phyloP scores from a whole-genome alignment of 2,113 vertebrate species.

The Gavia stellata region DNA sequence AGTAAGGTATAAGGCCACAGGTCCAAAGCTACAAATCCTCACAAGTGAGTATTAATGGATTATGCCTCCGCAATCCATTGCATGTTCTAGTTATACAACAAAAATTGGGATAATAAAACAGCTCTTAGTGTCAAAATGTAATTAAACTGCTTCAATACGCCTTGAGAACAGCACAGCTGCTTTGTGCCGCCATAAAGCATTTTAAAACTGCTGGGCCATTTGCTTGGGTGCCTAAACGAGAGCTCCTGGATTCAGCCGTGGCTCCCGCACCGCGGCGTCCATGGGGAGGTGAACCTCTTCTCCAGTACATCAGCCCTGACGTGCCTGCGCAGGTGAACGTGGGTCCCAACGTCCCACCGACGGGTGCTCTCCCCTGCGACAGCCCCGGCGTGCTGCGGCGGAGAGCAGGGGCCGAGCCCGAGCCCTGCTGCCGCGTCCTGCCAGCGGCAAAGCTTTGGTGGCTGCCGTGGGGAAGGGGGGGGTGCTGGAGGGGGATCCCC shows the following conservation, averaged over 20 bases:
- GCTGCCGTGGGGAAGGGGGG: no score
- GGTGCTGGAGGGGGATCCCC: background rate
- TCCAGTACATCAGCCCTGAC: rapidly evolving
- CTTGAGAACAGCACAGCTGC: background rate
- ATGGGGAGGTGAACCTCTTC: background rate
- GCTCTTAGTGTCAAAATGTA: slow-evolving; percentile 18
- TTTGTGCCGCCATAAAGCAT: background rate
- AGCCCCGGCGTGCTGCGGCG: rapidly evolving
- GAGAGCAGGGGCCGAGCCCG: no score
- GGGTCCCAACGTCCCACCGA: rapidly evolving
- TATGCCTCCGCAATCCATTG: background rate
- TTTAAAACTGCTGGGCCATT: background rate
- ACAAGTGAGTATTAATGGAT: slow-evolving; percentile 8
- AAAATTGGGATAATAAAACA: slow-evolving; percentile 12
- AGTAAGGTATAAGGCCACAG: background rate
- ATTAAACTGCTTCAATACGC: background rate
- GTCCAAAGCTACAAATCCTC: slow-evolving; percentile 8
- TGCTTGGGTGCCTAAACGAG: background rate
- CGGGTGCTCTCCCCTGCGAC: background rate
- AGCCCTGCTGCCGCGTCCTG: background rate
- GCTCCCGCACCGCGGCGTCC: rapidly evolving
- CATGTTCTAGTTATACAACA: background rate
- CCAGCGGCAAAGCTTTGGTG: background rate
- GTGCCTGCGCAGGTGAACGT: rapidly evolving
- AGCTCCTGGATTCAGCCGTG: background rate